Conservation (phyloP, 2,113 vertebrate species). For the Corythaeola cristata region DNA sequence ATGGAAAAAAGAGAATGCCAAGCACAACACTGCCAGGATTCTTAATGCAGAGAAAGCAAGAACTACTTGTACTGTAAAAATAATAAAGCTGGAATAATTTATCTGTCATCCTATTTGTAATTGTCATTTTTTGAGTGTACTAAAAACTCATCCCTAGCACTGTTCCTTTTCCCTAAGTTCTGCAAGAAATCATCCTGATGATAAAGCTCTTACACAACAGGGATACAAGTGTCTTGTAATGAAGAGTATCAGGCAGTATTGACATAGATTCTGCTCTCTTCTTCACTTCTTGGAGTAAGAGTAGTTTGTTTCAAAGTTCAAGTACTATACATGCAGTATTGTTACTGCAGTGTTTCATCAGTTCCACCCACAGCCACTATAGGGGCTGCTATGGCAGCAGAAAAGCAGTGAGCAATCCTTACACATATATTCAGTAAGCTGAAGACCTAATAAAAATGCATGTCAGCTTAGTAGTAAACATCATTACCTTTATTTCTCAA, state of each 20-base stretch:
- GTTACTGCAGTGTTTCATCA: not conserved
- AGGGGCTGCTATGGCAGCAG: not conserved
- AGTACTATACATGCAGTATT: no score
- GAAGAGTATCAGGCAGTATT: not conserved
- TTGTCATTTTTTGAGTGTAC: not conserved
- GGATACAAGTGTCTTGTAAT: not conserved
- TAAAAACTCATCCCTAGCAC: not conserved
- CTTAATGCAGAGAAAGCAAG: not conserved
- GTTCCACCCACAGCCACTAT: not conserved
- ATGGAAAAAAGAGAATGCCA: not conserved
- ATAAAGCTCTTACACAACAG: not conserved
- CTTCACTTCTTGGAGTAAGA: not conserved
- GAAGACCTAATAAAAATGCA: not conserved
- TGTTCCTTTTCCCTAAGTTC: not conserved
- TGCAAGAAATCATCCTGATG: not conserved
- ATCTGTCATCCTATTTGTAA: not conserved
- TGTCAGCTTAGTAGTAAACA: not conserved
- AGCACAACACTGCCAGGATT: not conserved
- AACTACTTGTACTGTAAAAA: not conserved
- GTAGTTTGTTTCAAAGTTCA: not conserved
- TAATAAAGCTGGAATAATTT: not conserved
- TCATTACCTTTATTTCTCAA: not conserved
- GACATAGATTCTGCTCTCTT: not conserved
- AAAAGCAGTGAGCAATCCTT: not conserved
- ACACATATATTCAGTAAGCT: not conserved